Base-by-base conservation (phyloP, 1,140 invertebrate genomes). In the Bombus sylvicola region DNA sequence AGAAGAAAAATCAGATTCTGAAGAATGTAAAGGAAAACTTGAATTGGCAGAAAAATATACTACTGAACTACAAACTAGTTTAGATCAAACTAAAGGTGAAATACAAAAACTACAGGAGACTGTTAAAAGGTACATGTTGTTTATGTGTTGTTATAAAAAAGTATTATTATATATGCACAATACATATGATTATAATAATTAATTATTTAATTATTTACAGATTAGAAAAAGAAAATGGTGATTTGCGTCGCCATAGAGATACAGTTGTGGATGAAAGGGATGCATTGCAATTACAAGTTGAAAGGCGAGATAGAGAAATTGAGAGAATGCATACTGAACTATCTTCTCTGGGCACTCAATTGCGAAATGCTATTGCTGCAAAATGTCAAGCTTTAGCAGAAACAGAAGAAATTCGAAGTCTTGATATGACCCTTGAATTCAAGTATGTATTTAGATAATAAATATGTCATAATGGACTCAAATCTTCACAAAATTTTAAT, bases 311-410 rank as follows among this genome's bases (percentile, higher is more conserved):
- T 91, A 93, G 95, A 10, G 97, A 98, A 95, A 92, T 98, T 34
- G 97, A 97, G 91, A 95, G 97, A 71, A 92, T 97, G 69, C 96
- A 96, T 76, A 94, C 96, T 13, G 97, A 97, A 93, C 90, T 97
- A 83, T 93, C 94, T n/a, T 95, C 96, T 5, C 93, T 97, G 57
- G 95, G 96, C 22, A 95, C 96, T 89, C 97, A 98, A 92, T 92
- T 98, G 37, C 96, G 97, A 91, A 89, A 94, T 74, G 97, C 97
- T 62, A 96, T 98, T 82, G 95, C 96, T 86, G 96, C 97, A 9
- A 98, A 98, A 95, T 98, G 97, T 95, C 97, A 98, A 95, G 98
- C 98, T 12, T 93, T 98, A 41, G 96, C 97, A 31, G 96, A 97
- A 74, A 96, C 97, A 76, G 97, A 98, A 95, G 98, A 98, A 95